Evolutionary conservation across 2,797 vertebrate genomes (phyloP).

Genomic region (Nothura maculosa): DNA sequence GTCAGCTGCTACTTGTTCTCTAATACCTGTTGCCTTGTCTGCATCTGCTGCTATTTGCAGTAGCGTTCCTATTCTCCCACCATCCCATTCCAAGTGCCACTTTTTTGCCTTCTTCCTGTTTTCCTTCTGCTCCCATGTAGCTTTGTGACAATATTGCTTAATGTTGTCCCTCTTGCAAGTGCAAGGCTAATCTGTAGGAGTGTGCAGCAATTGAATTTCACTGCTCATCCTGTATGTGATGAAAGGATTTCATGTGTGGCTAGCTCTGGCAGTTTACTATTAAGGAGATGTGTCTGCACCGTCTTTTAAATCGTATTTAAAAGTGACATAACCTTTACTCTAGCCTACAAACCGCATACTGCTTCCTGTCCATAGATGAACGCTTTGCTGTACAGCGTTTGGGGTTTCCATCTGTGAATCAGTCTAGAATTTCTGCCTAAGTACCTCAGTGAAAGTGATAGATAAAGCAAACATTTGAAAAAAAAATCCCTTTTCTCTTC

Average conservation of each 20-base stretch:
- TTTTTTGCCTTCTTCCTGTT: background rate
- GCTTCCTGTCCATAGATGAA: conserved; percentile 76
- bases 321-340: conserved; percentile 46
- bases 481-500: conserved; percentile 66
- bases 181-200: background rate
- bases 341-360: conserved; percentile 38
- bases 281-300: background rate
- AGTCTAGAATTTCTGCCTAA: conserved; percentile 60
- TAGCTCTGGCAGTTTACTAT: background rate
- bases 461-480: conserved; percentile 37
- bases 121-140: background rate
- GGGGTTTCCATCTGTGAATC: conserved; percentile 79
- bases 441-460: conserved; percentile 55
- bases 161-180: background rate
- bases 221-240: background rate
- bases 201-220: background rate
- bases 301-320: background rate
- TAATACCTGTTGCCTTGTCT: background rate
- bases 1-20: background rate
- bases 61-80: background rate
- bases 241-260: background rate
- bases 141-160: background rate
- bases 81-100: background rate
- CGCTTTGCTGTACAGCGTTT: conserved; percentile 39
- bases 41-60: background rate